phyloP scores from a whole-genome alignment of 2,888 invertebrate genomes.

The Tholera decimalis region DNA sequence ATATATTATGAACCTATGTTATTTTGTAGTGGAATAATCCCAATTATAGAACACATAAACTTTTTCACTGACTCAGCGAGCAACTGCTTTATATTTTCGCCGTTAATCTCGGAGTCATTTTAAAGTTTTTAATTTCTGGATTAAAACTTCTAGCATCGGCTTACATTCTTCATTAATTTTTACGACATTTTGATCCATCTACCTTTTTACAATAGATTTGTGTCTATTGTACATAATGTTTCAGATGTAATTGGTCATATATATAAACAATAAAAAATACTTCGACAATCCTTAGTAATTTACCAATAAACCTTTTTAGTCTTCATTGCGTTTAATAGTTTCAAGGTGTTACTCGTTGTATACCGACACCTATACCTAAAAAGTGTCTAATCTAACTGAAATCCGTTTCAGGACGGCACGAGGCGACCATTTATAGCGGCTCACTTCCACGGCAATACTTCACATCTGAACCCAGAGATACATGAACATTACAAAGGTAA shows the following conservation, averaged over 20 bases:
- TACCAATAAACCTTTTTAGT: too few species aligned
- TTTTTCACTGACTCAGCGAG: not conserved
- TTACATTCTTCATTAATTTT: not conserved
- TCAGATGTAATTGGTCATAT: too few species aligned
- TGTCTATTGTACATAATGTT: not conserved
- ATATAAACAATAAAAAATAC: too few species aligned
- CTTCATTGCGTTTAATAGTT: too few species aligned
- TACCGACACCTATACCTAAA: too few species aligned
- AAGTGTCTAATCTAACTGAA: constrained; percentile 14
- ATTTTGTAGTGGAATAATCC: not conserved
- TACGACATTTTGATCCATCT: not conserved
- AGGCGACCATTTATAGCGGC: constrained; percentile 88
- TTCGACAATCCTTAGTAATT: too few species aligned
- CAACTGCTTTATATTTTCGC: not conserved
- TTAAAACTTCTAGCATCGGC: not conserved
- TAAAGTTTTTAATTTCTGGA: not conserved
- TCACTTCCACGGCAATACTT: constrained; percentile 93
- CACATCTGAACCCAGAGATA: constrained; percentile 89
- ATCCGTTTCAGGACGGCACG: constrained; percentile 70
- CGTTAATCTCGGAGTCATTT: not conserved
- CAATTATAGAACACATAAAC: too few species aligned
- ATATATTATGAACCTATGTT: too few species aligned
- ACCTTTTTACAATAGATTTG: not conserved
- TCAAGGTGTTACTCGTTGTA: too few species aligned
- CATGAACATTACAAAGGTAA: constrained; percentile 92